phyloP scores from a whole-genome alignment of 2,113 vertebrate species.

The Podarcis muralis region DNA sequence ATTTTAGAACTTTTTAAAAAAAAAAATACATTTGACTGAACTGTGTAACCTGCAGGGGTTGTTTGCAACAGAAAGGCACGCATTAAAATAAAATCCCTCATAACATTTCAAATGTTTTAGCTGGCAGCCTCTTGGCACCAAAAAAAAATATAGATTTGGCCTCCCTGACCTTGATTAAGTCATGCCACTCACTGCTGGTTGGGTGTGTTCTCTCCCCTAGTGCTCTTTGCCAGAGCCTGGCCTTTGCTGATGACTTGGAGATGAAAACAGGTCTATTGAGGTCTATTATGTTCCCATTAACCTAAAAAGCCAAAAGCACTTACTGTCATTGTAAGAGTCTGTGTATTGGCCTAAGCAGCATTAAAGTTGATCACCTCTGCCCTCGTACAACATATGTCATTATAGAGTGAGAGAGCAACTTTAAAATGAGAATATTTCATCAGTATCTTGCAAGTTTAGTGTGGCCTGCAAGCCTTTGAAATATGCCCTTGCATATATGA shows the following conservation, averaged over 20 bases:
- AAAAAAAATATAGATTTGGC: not conserved
- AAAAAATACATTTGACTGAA: not conserved
- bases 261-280: conserved; percentile 50
- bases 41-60: not conserved
- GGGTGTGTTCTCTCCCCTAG: conserved; percentile 6
- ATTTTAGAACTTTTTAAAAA: not conserved
- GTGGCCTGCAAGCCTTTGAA: conserved; percentile 35
- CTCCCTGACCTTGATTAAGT: conserved; percentile 37
- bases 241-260: conserved; percentile 45
- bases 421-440: conserved; percentile 46
- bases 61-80: not conserved
- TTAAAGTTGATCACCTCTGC: conserved; percentile 45
- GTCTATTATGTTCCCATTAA: conserved; percentile 58
- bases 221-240: conserved; percentile 42
- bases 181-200: conserved; percentile 39
- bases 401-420: conserved; percentile 52
- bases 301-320: conserved; percentile 49
- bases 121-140: not conserved
- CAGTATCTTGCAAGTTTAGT: conserved; percentile 21
- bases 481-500: conserved; percentile 47
- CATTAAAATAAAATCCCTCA: not conserved
- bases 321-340: conserved; percentile 59
- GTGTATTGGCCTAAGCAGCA: conserved; percentile 40
- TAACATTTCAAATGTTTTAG: conserved; percentile 15
- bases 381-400: conserved; percentile 49